Evolutionary conservation across 1,140 invertebrate genomes (phyloP).

Genomic region (Leguminivora glycinivorella): DNA sequence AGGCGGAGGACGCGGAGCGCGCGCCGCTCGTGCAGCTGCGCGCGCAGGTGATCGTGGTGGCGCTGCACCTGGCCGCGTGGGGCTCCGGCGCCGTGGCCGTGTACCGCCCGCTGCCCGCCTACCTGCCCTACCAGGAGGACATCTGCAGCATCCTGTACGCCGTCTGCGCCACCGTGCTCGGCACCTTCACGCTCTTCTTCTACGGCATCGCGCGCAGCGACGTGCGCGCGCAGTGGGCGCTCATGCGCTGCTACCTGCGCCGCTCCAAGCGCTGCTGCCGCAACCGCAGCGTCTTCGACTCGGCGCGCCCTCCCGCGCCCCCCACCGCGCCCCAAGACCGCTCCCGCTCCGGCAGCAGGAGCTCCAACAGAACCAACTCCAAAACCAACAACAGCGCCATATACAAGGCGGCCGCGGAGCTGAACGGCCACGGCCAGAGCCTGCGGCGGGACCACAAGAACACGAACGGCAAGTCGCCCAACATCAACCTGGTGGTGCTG

Average conservation of each 20-base stretch:
- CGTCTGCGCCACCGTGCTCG: conserved; percentile 84
- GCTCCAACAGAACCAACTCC: conserved; percentile 78
- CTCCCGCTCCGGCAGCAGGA: conserved; percentile 82
- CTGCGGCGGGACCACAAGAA: conserved; percentile 70
- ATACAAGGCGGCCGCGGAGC: conserved; percentile 77
- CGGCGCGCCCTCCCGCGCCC: conserved; percentile 63
- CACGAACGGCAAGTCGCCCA: conserved; percentile 66
- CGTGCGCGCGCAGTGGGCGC: conserved; percentile 86
- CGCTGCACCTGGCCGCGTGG: conserved; percentile 90
- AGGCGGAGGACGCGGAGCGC: conserved; percentile 90
- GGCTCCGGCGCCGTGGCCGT: conserved; percentile 84
- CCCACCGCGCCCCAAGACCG: conserved; percentile 71
- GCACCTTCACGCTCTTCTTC: conserved; percentile 91
- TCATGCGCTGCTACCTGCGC: conserved; percentile 81
- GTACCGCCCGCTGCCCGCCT: conserved; percentile 82
- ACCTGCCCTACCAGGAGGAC: conserved; percentile 84
- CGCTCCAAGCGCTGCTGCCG: conserved; percentile 83
- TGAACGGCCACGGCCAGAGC: conserved; percentile 76
- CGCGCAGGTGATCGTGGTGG: conserved; percentile 87
- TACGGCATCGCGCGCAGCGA: conserved; percentile 92
- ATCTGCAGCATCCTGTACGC: conserved; percentile 90
- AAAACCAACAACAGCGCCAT: conserved; percentile 80
- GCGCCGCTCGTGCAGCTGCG: conserved; percentile 89
- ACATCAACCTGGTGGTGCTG: conserved; percentile 84
- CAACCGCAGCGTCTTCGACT: conserved; percentile 83